Evolutionary conservation across 2,888 invertebrate species (phyloP).

Genomic region (Phortica magna): DNA sequence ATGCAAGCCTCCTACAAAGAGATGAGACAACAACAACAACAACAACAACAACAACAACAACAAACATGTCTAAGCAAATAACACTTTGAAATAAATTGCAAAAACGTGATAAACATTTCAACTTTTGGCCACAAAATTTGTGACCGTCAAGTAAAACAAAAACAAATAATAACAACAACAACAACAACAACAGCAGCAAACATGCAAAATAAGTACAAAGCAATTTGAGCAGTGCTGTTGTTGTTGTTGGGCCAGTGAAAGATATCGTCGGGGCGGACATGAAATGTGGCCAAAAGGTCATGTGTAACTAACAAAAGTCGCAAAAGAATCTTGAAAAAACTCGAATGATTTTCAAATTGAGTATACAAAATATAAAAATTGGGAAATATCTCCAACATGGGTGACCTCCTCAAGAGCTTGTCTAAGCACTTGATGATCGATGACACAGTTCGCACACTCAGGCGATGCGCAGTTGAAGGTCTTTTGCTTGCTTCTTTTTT

Average conservation of each 20-base stretch:
- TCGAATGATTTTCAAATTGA: no score
- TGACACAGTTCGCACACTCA: no score
- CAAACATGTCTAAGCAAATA: conserved; percentile 28
- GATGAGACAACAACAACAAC: neutral
- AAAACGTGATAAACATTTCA: conserved; percentile 37
- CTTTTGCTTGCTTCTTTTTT: no score
- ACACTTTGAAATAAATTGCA: conserved; percentile 35
- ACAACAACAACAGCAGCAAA: neutral
- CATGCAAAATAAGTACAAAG: neutral
- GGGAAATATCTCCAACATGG: no score
- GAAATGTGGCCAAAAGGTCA: neutral
- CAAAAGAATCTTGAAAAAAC: neutral
- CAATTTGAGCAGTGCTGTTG: no score
- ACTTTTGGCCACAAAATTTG: conserved; percentile 33
- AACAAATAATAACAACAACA: neutral
- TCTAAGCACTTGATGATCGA: no score
- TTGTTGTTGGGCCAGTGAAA: no score
- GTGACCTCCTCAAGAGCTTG: no score
- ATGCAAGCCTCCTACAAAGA: neutral
- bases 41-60: conserved; percentile 5
- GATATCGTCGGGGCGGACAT: no score
- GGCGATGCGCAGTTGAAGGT: no score
- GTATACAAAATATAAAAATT: no score
- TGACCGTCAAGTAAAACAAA: conserved; percentile 16
- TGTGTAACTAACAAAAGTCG: neutral